Conservation (phyloP, 2,797 vertebrate genomes). For the Trachops cirrhosus region DNA sequence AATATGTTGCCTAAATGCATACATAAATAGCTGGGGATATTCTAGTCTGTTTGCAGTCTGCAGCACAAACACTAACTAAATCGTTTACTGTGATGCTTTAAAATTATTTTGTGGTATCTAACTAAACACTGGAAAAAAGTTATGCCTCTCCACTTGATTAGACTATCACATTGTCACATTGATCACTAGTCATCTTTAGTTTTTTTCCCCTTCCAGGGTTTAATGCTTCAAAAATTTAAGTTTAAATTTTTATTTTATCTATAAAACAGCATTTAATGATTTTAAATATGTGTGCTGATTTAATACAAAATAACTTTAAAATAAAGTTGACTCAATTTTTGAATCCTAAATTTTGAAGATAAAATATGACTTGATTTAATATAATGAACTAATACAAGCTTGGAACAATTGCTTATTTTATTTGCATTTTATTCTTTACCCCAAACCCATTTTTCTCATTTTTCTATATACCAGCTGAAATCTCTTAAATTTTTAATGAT, state of each 20-base stretch:
- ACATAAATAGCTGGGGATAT: not conserved
- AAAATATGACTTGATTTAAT: not conserved
- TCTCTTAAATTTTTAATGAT: not conserved
- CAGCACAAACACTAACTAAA: not conserved
- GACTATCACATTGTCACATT: not conserved
- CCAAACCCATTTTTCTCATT: not conserved
- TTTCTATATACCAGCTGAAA: not conserved
- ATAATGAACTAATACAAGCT: not conserved
- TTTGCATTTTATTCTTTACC: not conserved
- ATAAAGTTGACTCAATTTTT: not conserved
- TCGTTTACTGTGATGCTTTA: not conserved
- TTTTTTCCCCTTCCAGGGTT: not conserved
- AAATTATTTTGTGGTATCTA: not conserved
- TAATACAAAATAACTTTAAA: not conserved
- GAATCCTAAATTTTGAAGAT: not conserved
- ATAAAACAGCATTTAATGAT: not conserved
- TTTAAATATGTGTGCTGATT: not conserved
- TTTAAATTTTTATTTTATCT: not conserved
- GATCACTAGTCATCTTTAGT: not conserved
- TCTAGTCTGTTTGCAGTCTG: not conserved
- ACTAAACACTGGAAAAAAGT: not conserved
- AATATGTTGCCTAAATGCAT: not conserved
- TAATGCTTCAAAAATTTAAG: not conserved
- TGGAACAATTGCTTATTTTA: not conserved
- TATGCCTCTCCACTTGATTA: not conserved